phyloP scores from a whole-genome alignment of 2,888 invertebrate species.

The Ypsolopha scabrella region DNA sequence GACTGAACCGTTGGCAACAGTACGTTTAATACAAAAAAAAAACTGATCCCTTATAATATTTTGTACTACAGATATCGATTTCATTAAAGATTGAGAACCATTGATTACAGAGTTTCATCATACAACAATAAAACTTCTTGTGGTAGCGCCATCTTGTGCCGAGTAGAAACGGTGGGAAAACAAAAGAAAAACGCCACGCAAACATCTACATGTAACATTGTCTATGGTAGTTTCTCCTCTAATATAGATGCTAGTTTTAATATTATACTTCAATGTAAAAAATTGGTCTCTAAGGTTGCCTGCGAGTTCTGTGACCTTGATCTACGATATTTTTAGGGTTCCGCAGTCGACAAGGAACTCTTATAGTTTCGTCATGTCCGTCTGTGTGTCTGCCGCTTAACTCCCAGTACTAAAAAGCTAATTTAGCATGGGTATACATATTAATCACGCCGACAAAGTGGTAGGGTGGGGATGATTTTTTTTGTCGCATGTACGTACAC shows the following conservation, averaged over 20 bases:
- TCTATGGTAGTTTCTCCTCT: neutral
- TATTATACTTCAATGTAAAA: neutral
- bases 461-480: too few relatives aligned
- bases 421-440: too few relatives aligned
- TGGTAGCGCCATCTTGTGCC: neutral
- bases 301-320: neutral
- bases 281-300: neutral
- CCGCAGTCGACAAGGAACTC: too few relatives aligned
- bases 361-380: too few relatives aligned
- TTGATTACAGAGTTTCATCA: neutral
- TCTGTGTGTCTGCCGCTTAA: too few relatives aligned
- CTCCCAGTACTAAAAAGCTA: too few relatives aligned
- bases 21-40: too few relatives aligned
- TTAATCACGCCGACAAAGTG: too few relatives aligned
- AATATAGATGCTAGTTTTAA: neutral
- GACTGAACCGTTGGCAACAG: neutral
- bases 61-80: too few relatives aligned
- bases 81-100: neutral
- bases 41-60: too few relatives aligned
- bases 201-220: neutral
- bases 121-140: slow-evolving; percentile 2
- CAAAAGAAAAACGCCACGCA: neutral
- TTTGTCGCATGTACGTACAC: too few relatives aligned
- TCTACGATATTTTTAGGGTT: too few relatives aligned
- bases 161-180: slow-evolving; percentile 45